Percentiles rank a stretch among this genome's conserved stretches.
Conservation (phyloP, 2,113 vertebrate genomes). For the Verasper variegatus region DNA sequence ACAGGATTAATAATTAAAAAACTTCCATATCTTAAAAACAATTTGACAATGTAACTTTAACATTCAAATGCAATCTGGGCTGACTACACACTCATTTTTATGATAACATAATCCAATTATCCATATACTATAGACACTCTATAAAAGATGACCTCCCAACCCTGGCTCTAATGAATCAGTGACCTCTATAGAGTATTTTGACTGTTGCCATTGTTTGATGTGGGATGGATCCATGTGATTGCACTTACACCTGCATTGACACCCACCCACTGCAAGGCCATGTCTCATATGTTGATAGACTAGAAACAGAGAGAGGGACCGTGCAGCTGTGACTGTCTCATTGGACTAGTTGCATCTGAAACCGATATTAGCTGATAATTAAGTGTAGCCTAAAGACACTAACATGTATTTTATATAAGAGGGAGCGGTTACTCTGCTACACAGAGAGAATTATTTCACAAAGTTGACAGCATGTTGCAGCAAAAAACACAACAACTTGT, state of each 20-base stretch:
- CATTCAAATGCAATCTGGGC: no score
- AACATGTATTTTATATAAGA: background rate
- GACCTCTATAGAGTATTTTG: background rate
- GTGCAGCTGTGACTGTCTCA: background rate
- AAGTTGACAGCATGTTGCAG: background rate
- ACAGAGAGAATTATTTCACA: background rate
- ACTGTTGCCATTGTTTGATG: background rate
- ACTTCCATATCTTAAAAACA: background rate
- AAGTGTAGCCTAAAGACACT: background rate
- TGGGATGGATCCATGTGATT: constrained; percentile 49
- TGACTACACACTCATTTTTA: no score
- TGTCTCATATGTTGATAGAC: background rate
- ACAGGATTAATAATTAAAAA: background rate
- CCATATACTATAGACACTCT: no score
- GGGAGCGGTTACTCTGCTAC: background rate
- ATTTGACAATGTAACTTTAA: background rate
- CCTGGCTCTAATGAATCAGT: background rate
- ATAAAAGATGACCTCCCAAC: no score
- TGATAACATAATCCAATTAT: no score
- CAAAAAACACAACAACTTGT: background rate
- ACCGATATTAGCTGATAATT: background rate
- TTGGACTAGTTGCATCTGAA: background rate
- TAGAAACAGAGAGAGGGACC: background rate
- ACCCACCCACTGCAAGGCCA: constrained; percentile 5
- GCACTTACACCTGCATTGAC: constrained; percentile 46